These are phyloP conservation scores for Rhinogobius similis DNA, from an alignment of 2,113 vertebrate genomes.

Conservation along the genomic window DNA sequence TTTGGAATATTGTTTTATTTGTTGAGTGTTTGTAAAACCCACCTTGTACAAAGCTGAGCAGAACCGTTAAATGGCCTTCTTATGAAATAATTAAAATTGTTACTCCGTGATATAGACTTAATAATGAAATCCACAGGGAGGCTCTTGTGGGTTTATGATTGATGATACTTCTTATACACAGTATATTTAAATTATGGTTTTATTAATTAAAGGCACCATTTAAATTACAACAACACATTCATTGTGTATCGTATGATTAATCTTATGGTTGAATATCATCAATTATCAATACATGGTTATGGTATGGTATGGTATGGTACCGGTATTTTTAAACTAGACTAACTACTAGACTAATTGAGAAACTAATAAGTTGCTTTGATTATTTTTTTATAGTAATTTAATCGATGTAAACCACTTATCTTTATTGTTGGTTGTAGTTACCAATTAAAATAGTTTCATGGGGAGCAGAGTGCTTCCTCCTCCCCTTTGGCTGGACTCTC, in stretches of 20 bases:
- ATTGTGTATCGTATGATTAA: not conserved
- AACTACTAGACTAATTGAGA: not conserved
- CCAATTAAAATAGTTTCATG: constrained; percentile 17
- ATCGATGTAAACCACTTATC: not conserved
- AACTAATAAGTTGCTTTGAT: not conserved
- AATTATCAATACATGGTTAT: too few relatives aligned
- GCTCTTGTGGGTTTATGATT: not conserved
- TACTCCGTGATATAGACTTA: not conserved
- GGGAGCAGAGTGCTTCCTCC: not conserved
- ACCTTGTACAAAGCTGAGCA: not conserved
- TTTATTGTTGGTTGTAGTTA: constrained; percentile 8
- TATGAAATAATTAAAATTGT: not conserved
- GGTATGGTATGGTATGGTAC: too few relatives aligned
- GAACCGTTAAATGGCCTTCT: not conserved
- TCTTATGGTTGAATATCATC: not conserved
- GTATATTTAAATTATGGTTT: not conserved
- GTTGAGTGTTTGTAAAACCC: not conserved
- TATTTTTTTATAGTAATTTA: not conserved
- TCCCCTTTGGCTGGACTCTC: constrained; percentile 20
- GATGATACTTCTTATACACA: not conserved
- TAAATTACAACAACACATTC: not conserved
- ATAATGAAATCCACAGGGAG: not conserved
- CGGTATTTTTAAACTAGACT: not conserved
- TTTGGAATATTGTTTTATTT: not conserved
- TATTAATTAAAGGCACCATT: not conserved